Base-by-base conservation (phyloP, 2,113 vertebrate species). In the Pomatostomus ruficeps region DNA sequence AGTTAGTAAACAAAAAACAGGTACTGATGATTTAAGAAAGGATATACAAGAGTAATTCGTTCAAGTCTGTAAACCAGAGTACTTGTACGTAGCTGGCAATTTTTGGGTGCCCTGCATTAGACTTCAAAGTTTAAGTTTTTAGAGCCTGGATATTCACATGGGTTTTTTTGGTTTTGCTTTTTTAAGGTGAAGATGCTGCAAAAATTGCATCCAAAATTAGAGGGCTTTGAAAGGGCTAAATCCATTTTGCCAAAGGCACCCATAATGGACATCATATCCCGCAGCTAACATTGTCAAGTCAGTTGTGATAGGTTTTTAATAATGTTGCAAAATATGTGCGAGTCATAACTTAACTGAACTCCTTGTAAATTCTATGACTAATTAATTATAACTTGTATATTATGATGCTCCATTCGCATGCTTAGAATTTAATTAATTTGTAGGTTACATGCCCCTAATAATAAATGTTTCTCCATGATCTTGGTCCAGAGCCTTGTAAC, bases 371-470 rank as follows among this genome's bases (percentile, higher is more conserved):
- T 93, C 74, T 55, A 66, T 48, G 38, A 74, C 51, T 66, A 77
- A 75, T 89, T 89, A 95, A 89, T 85, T 85, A 73, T 38, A 88
- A 59, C 33, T 54, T 51, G n/a, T 63, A 70, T 80, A 65, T 82
- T 95, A 54, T 79, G 74, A 74, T 85, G 58, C 51, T 54, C 15
- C 40, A 70, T 88, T 94, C 82, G 63, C 35, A 59, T 55, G 43
- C 51, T 85, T 74, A 48, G 55, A 90, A 85, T 92, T 66, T 55
- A 91, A 94, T 92, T 88, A 78, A 73, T 80, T 35, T 88, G 54
- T 43, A 40, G 22, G 61, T 95, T 88, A 70, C 31, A 55, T 80
- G 54, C 24, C n/a, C 19, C 45, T 78, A 49, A 67, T 91, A 89
- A 78, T 43, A 61, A 91, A 81, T 68, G 5, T 68, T 45, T 82